Conservation (phyloP, 2,113 vertebrate species). For the Capricornis sumatraensis region DNA sequence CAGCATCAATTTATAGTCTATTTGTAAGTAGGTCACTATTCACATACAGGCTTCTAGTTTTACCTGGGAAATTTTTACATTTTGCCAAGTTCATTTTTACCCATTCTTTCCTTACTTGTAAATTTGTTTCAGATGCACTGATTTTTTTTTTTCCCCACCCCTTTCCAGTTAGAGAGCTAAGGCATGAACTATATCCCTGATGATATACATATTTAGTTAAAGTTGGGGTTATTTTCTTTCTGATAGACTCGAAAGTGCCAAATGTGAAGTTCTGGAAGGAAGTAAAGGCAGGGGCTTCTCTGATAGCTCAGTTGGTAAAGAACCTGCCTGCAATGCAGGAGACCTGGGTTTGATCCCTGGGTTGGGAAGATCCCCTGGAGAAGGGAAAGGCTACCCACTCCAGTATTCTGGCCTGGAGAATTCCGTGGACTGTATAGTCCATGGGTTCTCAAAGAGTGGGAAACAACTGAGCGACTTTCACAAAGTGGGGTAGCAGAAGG, state of each 20-base stretch:
- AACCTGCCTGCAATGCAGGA: neutral
- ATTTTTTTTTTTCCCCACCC: neutral
- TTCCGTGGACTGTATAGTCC: neutral
- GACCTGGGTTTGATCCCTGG: neutral
- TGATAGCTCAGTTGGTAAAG: neutral
- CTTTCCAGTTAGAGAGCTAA: conserved; percentile 34
- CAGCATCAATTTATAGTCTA: neutral
- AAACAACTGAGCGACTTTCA: neutral
- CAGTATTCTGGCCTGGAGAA: neutral
- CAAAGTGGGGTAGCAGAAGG: neutral
- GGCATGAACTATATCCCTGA: conserved; percentile 5
- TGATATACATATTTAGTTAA: neutral
- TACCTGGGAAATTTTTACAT: conserved; percentile 38
- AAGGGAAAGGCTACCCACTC: neutral
- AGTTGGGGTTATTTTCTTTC: neutral
- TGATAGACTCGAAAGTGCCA: neutral
- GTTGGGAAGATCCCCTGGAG: neutral
- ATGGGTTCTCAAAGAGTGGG: neutral
- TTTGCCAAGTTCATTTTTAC: conserved; percentile 55
- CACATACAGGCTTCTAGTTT: conserved; percentile 30
- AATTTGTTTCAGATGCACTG: conserved; percentile 22
- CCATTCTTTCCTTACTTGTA: conserved; percentile 27
- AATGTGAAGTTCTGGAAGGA: neutral
- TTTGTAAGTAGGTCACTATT: conserved; percentile 54
- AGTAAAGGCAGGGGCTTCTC: neutral